These are phyloP conservation scores for Papilio polytes DNA, from an alignment of 1,140 invertebrate genomes.

Conservation along the genomic window DNA sequence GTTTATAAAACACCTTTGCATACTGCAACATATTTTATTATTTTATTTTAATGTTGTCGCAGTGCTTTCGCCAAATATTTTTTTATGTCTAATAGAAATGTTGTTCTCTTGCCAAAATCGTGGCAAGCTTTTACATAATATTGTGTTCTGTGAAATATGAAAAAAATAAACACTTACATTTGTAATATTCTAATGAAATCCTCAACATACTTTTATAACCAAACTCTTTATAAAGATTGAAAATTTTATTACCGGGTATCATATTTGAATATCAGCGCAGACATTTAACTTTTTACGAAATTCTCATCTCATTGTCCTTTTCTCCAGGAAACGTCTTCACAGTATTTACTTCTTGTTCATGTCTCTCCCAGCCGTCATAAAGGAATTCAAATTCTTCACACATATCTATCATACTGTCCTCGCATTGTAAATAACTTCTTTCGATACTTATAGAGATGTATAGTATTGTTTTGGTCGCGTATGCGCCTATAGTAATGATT, in stretches of 20 bases:
- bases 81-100: conserved; percentile 29
- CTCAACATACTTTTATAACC: not conserved
- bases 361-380: too few relatives aligned
- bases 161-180: conserved; percentile 7
- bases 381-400: not conserved
- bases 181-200: not conserved
- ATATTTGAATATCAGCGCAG: not conserved
- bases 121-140: conserved; percentile 26
- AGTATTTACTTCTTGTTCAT: too few relatives aligned
- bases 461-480: conserved; percentile 59
- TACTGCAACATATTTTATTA: not conserved
- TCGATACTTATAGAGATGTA: conserved; percentile 38
- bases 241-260: not conserved
- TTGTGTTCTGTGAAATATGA: not conserved
- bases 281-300: not conserved
- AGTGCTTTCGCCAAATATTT: not conserved
- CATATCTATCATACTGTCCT: not conserved
- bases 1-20: not conserved
- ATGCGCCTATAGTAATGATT: conserved; percentile 71
- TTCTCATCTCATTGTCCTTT: not conserved
- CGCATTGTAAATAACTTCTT: conserved; percentile 42
- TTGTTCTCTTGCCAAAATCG: conserved; percentile 33
- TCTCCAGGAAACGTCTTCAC: not conserved
- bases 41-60: conserved; percentile 4
- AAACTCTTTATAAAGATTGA: not conserved